Conservation (phyloP, 2,113 vertebrate species). For the Percopsis transmontana region DNA sequence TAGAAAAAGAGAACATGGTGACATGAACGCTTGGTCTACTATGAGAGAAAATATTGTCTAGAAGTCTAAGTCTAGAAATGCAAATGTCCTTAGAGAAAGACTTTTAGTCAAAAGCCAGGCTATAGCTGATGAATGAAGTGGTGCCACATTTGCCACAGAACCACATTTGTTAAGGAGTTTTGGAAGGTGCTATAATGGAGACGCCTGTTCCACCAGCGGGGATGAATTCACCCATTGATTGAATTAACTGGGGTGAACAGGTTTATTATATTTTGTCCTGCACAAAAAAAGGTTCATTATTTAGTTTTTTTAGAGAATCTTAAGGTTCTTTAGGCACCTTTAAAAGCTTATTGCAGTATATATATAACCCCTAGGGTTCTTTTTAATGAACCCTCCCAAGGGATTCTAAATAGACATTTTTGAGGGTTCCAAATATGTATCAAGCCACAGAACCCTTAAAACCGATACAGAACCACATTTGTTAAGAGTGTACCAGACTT, state of each 20-base stretch:
- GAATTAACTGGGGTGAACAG: conserved; percentile 6
- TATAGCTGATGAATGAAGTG: background rate
- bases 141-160: too few relatives aligned
- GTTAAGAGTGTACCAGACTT: too few relatives aligned
- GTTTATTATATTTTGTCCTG: background rate
- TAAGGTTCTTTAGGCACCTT: too few relatives aligned
- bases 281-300: too few relatives aligned
- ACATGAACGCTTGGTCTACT: background rate
- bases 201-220: too few relatives aligned
- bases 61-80: conserved; percentile 16
- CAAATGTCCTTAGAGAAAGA: background rate
- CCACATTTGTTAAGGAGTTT: background rate
- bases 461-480: too few relatives aligned
- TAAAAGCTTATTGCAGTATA: too few relatives aligned
- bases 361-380: background rate
- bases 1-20: conserved; percentile 23
- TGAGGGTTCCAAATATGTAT: too few relatives aligned
- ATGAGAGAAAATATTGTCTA: conserved; percentile 30
- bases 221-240: conserved; percentile 2
- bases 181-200: too few relatives aligned
- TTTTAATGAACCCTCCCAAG: too few relatives aligned
- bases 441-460: background rate
- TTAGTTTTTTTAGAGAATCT: too few relatives aligned
- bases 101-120: background rate
- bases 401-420: too few relatives aligned